A percentile compares a stretch with the other conserved stretches of the same genome.
phyloP scores from a whole-genome alignment of 1,140 invertebrate genomes.

The Zaprionus capensis region DNA sequence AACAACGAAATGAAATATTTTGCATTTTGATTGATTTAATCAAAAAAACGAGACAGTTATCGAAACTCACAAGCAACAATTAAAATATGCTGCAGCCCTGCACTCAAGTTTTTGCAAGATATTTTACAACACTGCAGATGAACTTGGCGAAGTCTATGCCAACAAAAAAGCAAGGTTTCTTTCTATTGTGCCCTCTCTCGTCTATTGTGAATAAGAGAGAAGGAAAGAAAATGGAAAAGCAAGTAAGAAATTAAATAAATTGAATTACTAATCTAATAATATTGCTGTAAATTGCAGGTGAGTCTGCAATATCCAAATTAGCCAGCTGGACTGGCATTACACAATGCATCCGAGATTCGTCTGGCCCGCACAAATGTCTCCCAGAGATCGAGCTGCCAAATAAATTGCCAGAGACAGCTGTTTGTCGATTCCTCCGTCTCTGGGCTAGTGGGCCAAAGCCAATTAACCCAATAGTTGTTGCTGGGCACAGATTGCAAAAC shows the following conservation, averaged over 20 bases:
- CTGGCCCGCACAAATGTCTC: constrained; percentile 18
- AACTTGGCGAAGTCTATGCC: background rate
- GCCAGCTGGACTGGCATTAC: constrained; percentile 12
- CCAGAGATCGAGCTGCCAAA: constrained; percentile 24
- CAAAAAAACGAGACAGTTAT: background rate
- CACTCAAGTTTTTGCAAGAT: background rate
- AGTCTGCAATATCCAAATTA: background rate
- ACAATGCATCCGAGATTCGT: constrained; percentile 13
- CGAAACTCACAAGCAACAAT: background rate
- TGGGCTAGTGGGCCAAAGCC: constrained; percentile 40
- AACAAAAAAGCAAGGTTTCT: background rate
- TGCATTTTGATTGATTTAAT: constrained; percentile 18
- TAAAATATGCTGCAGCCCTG: background rate
- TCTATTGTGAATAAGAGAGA: background rate
- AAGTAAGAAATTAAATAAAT: background rate
- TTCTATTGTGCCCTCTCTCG: background rate
- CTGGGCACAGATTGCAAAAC: constrained; percentile 32
- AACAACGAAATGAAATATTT: constrained; percentile 27
- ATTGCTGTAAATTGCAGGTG: background rate
- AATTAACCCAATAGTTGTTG: constrained; percentile 48
- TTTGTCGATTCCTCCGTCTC: constrained; percentile 14
- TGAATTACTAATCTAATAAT: background rate
- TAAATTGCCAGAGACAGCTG: constrained; percentile 33
- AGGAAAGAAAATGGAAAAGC: background rate
- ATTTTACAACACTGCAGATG: background rate